Evolutionary conservation across 2,888 invertebrate species (phyloP), one percentile per base, ranked within the genome.

Genomic region (Drosophila greeni): DNA sequence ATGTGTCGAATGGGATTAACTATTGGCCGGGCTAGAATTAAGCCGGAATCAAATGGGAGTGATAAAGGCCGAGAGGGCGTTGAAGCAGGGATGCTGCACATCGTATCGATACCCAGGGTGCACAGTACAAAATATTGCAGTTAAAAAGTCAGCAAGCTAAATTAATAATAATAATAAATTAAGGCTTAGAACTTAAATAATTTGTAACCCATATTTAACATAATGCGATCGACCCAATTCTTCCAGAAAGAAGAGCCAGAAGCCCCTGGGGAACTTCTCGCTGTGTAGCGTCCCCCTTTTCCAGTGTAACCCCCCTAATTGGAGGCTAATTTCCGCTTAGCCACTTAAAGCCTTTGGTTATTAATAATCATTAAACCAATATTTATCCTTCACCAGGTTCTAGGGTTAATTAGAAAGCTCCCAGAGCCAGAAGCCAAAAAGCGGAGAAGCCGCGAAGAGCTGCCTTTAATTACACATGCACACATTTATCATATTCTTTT

Each of bases 1-100:
- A 72, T 74, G 73, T 72, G 75, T 79, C 76, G 67, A 82, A 79
- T 79, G 68, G 84, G 76, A 73, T 79, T 79, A 76, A 68, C 71
- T 70, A 74, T 78, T 76, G 62, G 49, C 59, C 36, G 49, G 24
- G 31, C 49, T 39, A 40, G 48, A 39, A 45, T 64, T 45, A 45
- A 40, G 20, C 43, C 52, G 12, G 39, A 31, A 64, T 45, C 24
- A 61, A 61, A 62, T 43, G 40, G 43, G 33, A 66, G 42, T 60
- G 60, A 61, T 61, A 47, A 61, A 61, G 45, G 45, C 47, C 40
- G 9, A 48, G 20, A 33, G 45, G 55, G 34, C 45, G 43, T 36
- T 60, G 49, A 49, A 42, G 39, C 20, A 8, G 26, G 24, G 16
- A 42, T 42, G 23, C 43, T 9, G 14, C 14, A 9, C 29, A 45